A percentile compares a stretch with the other conserved stretches of the same genome.
Evolutionary conservation across 2,888 invertebrate genomes (phyloP).

Genomic region (Ectobius pallidus): DNA sequence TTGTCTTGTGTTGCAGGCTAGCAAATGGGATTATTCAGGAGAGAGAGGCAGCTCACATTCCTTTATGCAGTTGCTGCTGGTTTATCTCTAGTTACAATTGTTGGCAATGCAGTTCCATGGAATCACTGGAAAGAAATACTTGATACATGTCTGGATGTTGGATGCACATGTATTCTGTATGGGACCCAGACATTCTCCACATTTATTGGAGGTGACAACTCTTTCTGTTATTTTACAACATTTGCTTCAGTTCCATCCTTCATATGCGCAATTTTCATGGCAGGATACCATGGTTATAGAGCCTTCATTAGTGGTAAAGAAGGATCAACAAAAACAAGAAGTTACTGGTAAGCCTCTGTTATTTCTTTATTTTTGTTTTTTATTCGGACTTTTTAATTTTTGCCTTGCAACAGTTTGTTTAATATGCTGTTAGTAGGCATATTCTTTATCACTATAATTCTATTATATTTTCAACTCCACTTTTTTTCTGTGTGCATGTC

Average conservation of each 20-base stretch:
- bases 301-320: conserved; percentile 35
- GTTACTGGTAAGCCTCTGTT: too few relatives aligned
- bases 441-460: too few relatives aligned
- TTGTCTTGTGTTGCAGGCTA: not conserved
- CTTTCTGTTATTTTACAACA: conserved; percentile 52
- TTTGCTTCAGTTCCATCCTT: conserved; percentile 48
- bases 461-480: too few relatives aligned
- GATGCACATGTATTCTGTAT: conserved; percentile 56
- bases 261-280: conserved; percentile 49
- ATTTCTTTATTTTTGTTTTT: too few relatives aligned
- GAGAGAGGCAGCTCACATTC: conserved; percentile 20
- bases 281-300: conserved; percentile 54
- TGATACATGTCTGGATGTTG: conserved; percentile 38
- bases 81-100: conserved; percentile 28
- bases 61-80: conserved; percentile 20
- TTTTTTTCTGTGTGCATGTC: too few relatives aligned
- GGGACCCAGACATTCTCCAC: conserved; percentile 51
- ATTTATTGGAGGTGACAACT: conserved; percentile 54
- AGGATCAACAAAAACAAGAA: not conserved
- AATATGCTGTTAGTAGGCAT: too few relatives aligned
- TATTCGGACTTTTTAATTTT: too few relatives aligned
- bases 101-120: conserved; percentile 32
- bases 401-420: too few relatives aligned
- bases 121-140: conserved; percentile 40
- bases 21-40: conserved; percentile 6